Evolutionary conservation across 2,797 vertebrate species (phyloP).

Genomic region (Sibirionetta formosa): DNA sequence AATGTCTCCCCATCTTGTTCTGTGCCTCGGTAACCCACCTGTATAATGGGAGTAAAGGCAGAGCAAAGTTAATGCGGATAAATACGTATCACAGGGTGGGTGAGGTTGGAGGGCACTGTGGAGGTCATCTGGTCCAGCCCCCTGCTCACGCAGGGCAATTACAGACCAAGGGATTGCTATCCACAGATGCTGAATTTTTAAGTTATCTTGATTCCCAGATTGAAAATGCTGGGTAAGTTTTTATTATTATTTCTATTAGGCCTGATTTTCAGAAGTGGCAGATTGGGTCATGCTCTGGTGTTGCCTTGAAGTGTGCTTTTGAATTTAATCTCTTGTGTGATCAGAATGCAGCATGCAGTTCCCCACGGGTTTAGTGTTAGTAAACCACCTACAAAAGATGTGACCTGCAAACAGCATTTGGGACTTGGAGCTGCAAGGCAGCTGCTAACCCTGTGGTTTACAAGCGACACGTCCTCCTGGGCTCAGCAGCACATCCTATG

Average conservation of each 20-base stretch:
- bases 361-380: not conserved
- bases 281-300: accelerated
- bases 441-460: not conserved
- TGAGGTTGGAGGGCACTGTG: not conserved
- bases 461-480: not conserved
- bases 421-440: not conserved
- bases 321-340: not conserved
- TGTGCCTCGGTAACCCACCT: not conserved
- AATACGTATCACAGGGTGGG: not conserved
- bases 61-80: not conserved
- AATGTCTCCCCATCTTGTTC: not conserved
- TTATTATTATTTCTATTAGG: not conserved
- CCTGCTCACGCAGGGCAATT: not conserved
- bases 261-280: not conserved
- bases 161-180: not conserved
- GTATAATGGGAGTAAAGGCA: not conserved
- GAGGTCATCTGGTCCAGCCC: not conserved
- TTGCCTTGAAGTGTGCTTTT: not conserved
- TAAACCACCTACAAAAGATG: not conserved
- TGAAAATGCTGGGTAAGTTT: not conserved
- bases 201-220: not conserved
- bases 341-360: not conserved
- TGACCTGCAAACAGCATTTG: not conserved
- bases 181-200: not conserved
- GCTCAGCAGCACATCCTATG: not conserved